Evolutionary conservation across 2,888 invertebrate genomes (phyloP).

Genomic region (Heliconius hortense): DNA sequence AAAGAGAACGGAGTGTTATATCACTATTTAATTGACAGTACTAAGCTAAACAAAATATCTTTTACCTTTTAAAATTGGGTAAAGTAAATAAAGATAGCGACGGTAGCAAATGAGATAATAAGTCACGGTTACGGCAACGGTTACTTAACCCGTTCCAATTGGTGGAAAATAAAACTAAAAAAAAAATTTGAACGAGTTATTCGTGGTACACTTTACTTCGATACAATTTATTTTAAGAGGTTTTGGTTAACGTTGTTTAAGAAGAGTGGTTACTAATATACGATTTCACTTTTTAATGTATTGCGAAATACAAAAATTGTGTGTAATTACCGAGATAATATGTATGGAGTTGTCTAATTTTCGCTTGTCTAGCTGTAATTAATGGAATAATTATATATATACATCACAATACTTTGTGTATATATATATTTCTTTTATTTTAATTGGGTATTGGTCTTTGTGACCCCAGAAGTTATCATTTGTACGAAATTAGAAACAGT

Average conservation of each 20-base stretch:
- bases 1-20: not conserved
- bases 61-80: not conserved
- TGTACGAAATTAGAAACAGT: no score
- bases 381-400: not conserved
- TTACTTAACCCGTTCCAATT: slow-evolving; percentile 53
- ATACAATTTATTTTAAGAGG: slow-evolving; percentile 28
- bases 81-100: slow-evolving; percentile 54
- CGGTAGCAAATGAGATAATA: slow-evolving; percentile 61
- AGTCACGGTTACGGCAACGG: slow-evolving; percentile 51
- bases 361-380: slow-evolving; percentile 6
- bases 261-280: slow-evolving; percentile 17
- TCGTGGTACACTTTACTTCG: slow-evolving; percentile 34
- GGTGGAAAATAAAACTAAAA: slow-evolving; percentile 52
- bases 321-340: not conserved
- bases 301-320: slow-evolving; percentile 4
- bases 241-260: slow-evolving; percentile 17
- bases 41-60: not conserved
- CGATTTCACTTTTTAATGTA: slow-evolving; percentile 36
- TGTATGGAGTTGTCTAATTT: slow-evolving; percentile 10
- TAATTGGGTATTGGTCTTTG: no score
- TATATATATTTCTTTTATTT: not conserved
- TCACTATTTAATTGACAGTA: not conserved
- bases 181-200: slow-evolving; percentile 41
- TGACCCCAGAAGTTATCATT: no score
- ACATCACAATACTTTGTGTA: no score